phyloP scores from a whole-genome alignment of 1,140 invertebrate genomes.

The Dendrolimus punctatus region DNA sequence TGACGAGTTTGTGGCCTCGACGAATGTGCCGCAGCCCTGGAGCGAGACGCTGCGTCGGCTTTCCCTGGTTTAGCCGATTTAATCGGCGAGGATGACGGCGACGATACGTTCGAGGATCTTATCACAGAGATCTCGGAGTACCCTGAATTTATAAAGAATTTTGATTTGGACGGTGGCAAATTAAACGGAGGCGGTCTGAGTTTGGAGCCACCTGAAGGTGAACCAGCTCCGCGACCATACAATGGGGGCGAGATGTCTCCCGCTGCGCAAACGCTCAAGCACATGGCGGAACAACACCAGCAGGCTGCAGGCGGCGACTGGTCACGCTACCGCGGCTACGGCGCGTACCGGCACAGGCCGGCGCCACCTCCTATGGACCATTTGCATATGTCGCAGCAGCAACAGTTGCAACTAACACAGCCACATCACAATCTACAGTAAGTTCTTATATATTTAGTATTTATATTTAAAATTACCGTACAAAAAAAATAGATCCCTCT shows the following conservation, averaged over 20 bases:
- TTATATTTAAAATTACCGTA: not conserved
- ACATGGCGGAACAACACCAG: slow-evolving; percentile 97
- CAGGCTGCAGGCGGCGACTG: slow-evolving; percentile 74
- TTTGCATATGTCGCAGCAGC: slow-evolving; percentile 88
- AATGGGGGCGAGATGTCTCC: slow-evolving; percentile 80
- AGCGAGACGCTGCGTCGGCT: slow-evolving; percentile 83
- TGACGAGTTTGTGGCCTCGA: slow-evolving; percentile 86
- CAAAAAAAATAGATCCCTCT: too few species aligned
- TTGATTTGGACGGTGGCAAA: slow-evolving; percentile 75
- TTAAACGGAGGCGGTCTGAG: slow-evolving; percentile 60
- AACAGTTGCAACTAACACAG: slow-evolving; percentile 87
- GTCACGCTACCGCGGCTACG: slow-evolving; percentile 75
- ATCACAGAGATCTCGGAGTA: slow-evolving; percentile 90
- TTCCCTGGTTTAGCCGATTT: slow-evolving; percentile 86
- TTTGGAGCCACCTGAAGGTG: slow-evolving; percentile 56
- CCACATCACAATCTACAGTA: slow-evolving; percentile 85
- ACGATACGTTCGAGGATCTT: slow-evolving; percentile 89
- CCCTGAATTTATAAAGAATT: slow-evolving; percentile 88
- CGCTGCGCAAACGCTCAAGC: slow-evolving; percentile 93
- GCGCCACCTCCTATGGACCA: slow-evolving; percentile 72
- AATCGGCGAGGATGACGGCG: slow-evolving; percentile 88
- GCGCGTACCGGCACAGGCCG: slow-evolving; percentile 76
- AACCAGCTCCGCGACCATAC: slow-evolving; percentile 64
- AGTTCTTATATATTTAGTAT: slow-evolving; percentile 10
- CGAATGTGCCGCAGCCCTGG: slow-evolving; percentile 83